Conservation (phyloP, 2,113 vertebrate genomes). For the Sylvia atricapilla region DNA sequence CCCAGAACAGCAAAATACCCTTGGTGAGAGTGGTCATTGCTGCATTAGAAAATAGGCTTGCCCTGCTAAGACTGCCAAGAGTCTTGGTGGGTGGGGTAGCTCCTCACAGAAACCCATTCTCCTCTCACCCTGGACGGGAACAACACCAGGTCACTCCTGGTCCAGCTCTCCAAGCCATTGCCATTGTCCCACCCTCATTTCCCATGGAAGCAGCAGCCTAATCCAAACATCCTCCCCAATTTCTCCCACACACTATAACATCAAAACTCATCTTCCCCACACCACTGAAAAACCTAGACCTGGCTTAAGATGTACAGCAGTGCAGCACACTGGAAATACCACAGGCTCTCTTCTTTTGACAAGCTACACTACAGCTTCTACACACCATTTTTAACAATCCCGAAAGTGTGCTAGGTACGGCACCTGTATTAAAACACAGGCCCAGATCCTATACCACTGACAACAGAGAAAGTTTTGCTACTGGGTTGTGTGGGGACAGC, state of each 20-base stretch:
- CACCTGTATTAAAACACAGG: not conserved
- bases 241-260: accelerated
- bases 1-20: not conserved
- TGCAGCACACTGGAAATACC: not conserved
- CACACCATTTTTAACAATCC: not conserved
- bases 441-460: not conserved
- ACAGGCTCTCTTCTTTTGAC: not conserved
- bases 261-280: not conserved
- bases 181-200: not conserved
- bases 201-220: not conserved
- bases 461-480: not conserved
- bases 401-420: not conserved
- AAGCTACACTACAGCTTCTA: not conserved
- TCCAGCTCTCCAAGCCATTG: not conserved
- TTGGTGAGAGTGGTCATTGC: not conserved
- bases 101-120: not conserved
- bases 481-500: not conserved
- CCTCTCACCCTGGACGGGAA: not conserved
- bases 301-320: not conserved
- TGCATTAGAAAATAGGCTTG: not conserved
- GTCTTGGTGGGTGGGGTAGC: not conserved
- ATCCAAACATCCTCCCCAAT: not conserved
- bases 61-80: not conserved
- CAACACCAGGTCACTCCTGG: not conserved
- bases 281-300: not conserved